Base-by-base conservation (phyloP, 2,797 vertebrate species). In the Epinephelus malabaricus region DNA sequence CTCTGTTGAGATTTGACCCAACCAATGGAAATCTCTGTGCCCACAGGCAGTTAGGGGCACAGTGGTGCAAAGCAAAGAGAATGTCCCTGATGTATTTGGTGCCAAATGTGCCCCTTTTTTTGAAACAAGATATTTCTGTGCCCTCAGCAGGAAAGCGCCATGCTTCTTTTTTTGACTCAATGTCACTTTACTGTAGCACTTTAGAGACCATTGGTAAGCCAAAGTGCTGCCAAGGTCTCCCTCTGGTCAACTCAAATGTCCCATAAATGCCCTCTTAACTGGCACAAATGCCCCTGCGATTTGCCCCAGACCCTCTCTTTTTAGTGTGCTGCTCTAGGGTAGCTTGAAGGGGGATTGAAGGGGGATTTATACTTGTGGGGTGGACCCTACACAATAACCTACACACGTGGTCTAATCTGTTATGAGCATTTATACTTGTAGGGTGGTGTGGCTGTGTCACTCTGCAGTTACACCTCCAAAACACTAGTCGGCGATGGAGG, bases 1-100 rank as follows among this genome's bases (percentile, higher is more conserved):
- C 27, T 67, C 66, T 59, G 70, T 51, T 80, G 69, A 77, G 66
- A 84, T 78, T 51, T 62, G 54, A 62, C 43, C 59, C 72, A 40
- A 19, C 27, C 19, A n/a, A 47, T 40, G 50, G 10, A 45, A 58
- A 12, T n/a, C 7, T 45, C 54, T 58, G 25, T 63, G 19, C 50
- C 45, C 17, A 10, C 25, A 9, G 59, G 51, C 58, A 54, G n/a
- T 17, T 27, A 21, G 19, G 21, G 45, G 6, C 47, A 59, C 13
- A 56, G 3, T 2, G 19, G 30, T 10, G 9, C 27, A 45, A 59
- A 38, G 27, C 12, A 70, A 66, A 60, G 5, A 62, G 30, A 45
- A 47, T 47, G 17, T 25, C 23, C 63, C 40, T 63, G 61, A 55
- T 75, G 19, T 70, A 49, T 59, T 49, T 47, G 21, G 72, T 63